A percentile compares a stretch with the other conserved stretches of the same genome.
phyloP scores from a whole-genome alignment of 2,797 vertebrate species.

The Muscicapa comitata region DNA sequence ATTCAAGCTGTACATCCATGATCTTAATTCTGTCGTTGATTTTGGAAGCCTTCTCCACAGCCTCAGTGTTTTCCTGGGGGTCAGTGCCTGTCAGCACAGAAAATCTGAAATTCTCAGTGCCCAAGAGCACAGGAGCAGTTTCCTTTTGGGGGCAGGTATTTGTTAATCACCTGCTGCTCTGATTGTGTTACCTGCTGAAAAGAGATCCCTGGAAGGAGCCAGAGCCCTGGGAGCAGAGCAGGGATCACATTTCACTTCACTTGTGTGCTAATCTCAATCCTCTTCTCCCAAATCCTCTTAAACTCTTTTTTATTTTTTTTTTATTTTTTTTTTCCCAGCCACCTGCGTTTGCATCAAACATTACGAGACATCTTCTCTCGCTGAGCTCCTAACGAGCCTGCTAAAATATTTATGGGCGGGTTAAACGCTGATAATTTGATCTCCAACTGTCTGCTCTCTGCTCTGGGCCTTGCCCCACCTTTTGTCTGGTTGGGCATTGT shows the following conservation, averaged over 20 bases:
- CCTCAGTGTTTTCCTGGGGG: no score
- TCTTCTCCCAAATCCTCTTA: constrained; percentile 43
- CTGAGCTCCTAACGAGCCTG: neutral
- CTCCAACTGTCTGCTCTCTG: neutral
- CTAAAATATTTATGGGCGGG: neutral
- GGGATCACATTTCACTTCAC: constrained; percentile 30
- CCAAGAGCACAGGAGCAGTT: neutral
- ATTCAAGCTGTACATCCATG: no score
- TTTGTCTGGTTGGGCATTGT: neutral
- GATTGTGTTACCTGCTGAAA: constrained; percentile 28
- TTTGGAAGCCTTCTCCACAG: no score
- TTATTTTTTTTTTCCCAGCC: neutral
- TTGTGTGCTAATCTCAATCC: neutral
- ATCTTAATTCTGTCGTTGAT: no score
- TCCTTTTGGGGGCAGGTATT: neutral
- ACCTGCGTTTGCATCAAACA: neutral
- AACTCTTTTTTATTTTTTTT: neutral
- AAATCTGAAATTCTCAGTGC: no score
- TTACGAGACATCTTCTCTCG: neutral
- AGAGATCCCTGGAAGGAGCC: constrained; percentile 15
- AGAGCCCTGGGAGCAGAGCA: neutral
- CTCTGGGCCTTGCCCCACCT: neutral
- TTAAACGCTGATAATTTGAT: neutral
- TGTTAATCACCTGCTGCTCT: neutral
- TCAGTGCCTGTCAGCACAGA: no score